Conservation (phyloP, 1,140 invertebrate genomes). For the Caenorhabditis inopinata region DNA sequence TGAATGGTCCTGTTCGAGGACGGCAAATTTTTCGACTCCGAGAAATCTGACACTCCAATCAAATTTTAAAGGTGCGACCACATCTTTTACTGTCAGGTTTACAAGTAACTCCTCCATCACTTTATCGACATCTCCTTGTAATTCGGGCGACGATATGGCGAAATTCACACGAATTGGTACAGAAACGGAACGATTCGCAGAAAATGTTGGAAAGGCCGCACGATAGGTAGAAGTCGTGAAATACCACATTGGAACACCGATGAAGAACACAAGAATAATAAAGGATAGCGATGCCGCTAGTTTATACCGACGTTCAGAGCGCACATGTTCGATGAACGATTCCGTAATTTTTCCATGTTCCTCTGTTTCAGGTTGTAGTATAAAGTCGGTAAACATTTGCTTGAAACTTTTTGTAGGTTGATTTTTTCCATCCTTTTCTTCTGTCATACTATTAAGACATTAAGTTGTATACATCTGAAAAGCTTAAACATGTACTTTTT, state of each 20-base stretch:
- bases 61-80: not conserved
- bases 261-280: slow-evolving; percentile 17
- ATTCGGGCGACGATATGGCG: not conserved
- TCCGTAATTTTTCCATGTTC: not conserved
- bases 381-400: not conserved
- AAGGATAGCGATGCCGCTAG: slow-evolving; percentile 2
- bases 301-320: not conserved
- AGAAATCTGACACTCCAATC: not conserved
- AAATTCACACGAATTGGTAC: not conserved
- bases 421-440: not conserved
- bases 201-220: not conserved
- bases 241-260: slow-evolving; percentile 34
- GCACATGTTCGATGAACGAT: slow-evolving; percentile 12
- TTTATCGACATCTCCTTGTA: not conserved
- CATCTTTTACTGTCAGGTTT: not conserved
- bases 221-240: slow-evolving; percentile 10
- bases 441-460: not conserved
- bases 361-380: not conserved
- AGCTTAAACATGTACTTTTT: too few relatives aligned
- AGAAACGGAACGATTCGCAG: not conserved
- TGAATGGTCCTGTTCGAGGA: not conserved
- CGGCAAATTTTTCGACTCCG: not conserved
- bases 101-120: not conserved
- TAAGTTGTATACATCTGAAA: too few relatives aligned
- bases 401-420: not conserved